A percentile compares a stretch with the other conserved stretches of the same genome.
These are phyloP conservation scores for Cryptotermes secundus DNA, from an alignment of 1,140 invertebrate species.

Conservation along the genomic window DNA sequence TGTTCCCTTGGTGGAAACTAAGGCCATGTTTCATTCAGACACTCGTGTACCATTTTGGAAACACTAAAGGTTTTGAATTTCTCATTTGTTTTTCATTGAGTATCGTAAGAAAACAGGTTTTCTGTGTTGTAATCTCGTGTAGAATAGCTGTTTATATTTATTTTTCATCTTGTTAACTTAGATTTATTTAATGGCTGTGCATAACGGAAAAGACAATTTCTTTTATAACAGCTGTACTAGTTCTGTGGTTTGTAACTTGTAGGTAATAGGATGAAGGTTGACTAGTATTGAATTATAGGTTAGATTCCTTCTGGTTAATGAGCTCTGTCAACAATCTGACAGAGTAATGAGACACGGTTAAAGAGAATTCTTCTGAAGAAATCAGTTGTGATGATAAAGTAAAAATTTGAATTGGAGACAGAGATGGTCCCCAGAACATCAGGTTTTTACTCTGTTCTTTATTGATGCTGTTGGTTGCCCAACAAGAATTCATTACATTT, in stretches of 20 bases:
- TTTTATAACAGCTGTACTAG: background rate
- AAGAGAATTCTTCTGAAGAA: background rate
- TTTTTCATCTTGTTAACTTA: background rate
- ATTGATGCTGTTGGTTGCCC: no score
- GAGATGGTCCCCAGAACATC: no score
- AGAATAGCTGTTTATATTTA: background rate
- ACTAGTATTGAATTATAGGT: background rate
- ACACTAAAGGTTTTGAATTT: background rate
- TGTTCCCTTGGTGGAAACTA: background rate
- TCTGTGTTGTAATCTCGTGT: background rate
- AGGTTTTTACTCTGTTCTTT: no score
- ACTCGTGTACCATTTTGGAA: background rate
- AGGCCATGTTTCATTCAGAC: conserved; percentile 10
- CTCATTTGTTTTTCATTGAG: background rate
- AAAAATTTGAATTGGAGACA: no score
- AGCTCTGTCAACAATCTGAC: background rate
- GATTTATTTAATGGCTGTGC: conserved; percentile 9
- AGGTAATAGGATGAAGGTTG: conserved; percentile 1
- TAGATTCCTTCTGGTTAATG: background rate
- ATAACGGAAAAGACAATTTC: background rate
- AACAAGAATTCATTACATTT: no score
- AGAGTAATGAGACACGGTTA: background rate
- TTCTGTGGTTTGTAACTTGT: background rate
- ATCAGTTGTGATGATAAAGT: no score
- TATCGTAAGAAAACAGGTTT: background rate